These are phyloP conservation scores for Tenthredo notha DNA, from an alignment of 2,888 invertebrate genomes.

Conservation along the genomic window DNA sequence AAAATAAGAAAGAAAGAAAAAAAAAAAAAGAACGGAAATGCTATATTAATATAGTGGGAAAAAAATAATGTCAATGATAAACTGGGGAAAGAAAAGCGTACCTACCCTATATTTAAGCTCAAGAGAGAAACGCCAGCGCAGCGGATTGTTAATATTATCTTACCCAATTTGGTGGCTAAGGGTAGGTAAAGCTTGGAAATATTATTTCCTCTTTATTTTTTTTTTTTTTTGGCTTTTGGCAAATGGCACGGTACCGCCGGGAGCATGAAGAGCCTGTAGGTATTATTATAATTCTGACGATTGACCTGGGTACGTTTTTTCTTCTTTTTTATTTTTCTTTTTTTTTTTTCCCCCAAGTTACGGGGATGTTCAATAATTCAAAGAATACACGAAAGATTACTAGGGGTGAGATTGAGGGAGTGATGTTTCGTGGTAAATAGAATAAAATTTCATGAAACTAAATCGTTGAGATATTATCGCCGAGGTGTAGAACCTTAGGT, in stretches of 20 bases:
- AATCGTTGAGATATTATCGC: conserved; percentile 28
- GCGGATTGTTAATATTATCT: conserved; percentile 28
- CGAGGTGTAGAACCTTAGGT: neutral
- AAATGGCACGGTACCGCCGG: neutral
- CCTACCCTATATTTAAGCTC: neutral
- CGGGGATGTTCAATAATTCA: neutral
- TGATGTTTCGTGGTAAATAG: neutral
- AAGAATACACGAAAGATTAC: neutral
- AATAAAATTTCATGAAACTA: neutral
- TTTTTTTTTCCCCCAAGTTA: neutral
- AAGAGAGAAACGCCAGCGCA: neutral
- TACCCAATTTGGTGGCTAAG: neutral
- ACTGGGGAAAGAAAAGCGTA: neutral
- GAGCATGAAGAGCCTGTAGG: neutral
- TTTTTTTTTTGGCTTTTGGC: neutral
- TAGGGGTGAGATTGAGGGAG: neutral
- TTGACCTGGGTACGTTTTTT: conserved; percentile 2
- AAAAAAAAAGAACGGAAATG: neutral
- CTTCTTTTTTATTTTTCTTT: neutral
- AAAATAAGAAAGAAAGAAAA: neutral
- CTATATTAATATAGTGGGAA: neutral
- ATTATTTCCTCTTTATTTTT: conserved; percentile 13
- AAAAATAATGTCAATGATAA: neutral
- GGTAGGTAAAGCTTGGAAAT: conserved; percentile 23
- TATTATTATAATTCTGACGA: conserved; percentile 9